These are phyloP conservation scores for Cladorhizidae sp. DNA, from an alignment of 37 sponge, comb jelly and placozoan species.

Conservation along the genomic window DNA sequence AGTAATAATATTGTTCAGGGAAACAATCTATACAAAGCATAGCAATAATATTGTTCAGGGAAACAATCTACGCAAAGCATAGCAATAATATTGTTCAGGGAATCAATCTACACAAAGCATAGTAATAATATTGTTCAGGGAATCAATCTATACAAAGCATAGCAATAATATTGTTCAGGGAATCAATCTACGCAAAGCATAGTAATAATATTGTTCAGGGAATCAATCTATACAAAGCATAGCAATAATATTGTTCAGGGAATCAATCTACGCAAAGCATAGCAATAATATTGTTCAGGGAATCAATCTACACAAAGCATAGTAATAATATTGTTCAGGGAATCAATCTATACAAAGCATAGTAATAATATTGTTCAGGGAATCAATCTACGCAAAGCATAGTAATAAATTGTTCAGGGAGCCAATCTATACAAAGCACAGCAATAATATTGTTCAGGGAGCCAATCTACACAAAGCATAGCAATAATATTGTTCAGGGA, in stretches of 20 bases:
- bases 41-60: not conserved
- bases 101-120: conserved; percentile 40
- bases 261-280: conserved; percentile 40
- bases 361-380: not conserved
- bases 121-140: not conserved
- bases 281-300: not conserved
- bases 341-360: conserved; percentile 40
- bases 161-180: conserved; percentile 50
- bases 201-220: not conserved
- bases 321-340: conserved; percentile 56
- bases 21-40: too few relatives aligned
- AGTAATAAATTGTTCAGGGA: conserved; percentile 62
- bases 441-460: not conserved
- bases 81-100: conserved; percentile 50
- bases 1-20: not conserved
- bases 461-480: not conserved
- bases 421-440: conserved; percentile 38
- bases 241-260: conserved; percentile 50
- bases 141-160: too few relatives aligned
- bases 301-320: too few relatives aligned
- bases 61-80: too few relatives aligned
- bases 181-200: conserved; percentile 40
- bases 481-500: conserved; percentile 55
- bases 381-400: too few relatives aligned
- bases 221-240: too few relatives aligned